Percentiles rank a stretch among this genome's conserved stretches.
Evolutionary conservation across 2,797 vertebrate genomes (phyloP).

Genomic region (Triplophysa bombifrons): DNA sequence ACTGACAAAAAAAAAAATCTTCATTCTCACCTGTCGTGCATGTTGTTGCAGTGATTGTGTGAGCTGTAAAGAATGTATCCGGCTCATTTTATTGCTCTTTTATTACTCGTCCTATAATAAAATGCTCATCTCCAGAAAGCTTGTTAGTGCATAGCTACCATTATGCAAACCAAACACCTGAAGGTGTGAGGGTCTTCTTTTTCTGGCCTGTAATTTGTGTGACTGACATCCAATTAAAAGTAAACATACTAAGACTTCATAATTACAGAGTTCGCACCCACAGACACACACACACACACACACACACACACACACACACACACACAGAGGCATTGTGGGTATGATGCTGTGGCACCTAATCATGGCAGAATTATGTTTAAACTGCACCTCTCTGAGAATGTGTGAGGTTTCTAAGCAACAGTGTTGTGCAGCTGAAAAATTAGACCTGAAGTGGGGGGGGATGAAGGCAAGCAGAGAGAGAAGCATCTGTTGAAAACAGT

Average conservation of each 20-base stretch:
- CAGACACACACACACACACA: neutral
- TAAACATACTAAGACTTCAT: slow-evolving; percentile 34
- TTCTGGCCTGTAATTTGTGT: slow-evolving; percentile 33
- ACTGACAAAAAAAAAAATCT: neutral
- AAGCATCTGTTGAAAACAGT: slow-evolving; percentile 18
- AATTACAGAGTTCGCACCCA: slow-evolving; percentile 26
- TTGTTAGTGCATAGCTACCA: slow-evolving; percentile 30
- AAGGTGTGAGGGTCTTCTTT: slow-evolving; percentile 20
- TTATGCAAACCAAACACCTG: slow-evolving; percentile 5
- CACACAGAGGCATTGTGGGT: slow-evolving; percentile 1
- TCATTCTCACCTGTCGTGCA: slow-evolving; percentile 5
- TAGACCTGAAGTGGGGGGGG: slow-evolving; percentile 22
- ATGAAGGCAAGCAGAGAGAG: slow-evolving; percentile 8
- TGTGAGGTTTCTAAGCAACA: slow-evolving; percentile 49
- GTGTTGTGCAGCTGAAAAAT: slow-evolving; percentile 33
- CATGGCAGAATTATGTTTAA: slow-evolving; percentile 31
- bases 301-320: no score
- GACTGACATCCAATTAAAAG: slow-evolving; percentile 40
- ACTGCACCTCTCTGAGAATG: neutral
- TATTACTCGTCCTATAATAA: slow-evolving; percentile 10
- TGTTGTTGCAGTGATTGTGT: slow-evolving; percentile 3
- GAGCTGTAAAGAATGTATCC: neutral
- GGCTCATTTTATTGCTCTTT: slow-evolving; percentile 18
- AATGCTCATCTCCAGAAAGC: slow-evolving; percentile 22
- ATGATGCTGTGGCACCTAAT: slow-evolving; percentile 21